A percentile compares a stretch with the other conserved stretches of the same genome.
Conservation (phyloP, 1,140 invertebrate genomes). For the Alviniconcha marisindica region DNA sequence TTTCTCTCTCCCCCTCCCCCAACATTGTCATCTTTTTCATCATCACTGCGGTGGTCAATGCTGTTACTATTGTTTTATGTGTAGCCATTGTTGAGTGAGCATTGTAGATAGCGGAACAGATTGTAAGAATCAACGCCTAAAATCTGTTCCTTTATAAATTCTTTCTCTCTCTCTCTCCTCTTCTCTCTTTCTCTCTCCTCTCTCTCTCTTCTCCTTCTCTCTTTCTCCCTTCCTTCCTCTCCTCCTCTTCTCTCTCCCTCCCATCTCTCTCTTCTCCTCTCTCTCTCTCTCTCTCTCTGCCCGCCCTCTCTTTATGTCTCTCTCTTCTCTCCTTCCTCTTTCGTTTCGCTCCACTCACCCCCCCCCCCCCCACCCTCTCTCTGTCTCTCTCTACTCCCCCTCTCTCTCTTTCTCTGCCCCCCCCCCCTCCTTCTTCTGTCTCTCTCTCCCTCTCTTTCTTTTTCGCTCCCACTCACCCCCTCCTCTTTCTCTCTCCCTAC, state of each 20-base stretch:
- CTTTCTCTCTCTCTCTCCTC: neutral
- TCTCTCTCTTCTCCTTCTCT: neutral
- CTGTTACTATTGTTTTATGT: too few species aligned
- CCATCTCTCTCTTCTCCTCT: neutral
- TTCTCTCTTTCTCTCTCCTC: neutral
- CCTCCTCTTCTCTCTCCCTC: neutral
- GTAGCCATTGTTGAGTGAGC: too few species aligned
- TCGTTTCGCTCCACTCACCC: neutral
- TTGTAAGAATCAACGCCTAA: too few species aligned
- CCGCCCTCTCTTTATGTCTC: neutral
- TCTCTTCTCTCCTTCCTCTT: neutral
- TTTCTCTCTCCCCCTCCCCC: too few species aligned
- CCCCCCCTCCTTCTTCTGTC: neutral
- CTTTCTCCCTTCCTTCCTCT: neutral
- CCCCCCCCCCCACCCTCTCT: neutral
- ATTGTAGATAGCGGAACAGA: too few species aligned
- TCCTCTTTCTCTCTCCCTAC: too few species aligned
- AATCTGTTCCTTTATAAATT: too few species aligned
- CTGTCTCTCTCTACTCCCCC: conserved; percentile 16
- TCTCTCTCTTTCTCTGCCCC: neutral
- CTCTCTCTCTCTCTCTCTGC: neutral
- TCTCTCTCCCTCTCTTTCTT: neutral
- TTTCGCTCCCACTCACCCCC: too few species aligned
- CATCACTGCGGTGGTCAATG: too few species aligned
- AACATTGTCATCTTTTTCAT: too few species aligned